Evolutionary conservation across 1,140 invertebrate genomes (phyloP).

Genomic region (Trichonephila clavipes): DNA sequence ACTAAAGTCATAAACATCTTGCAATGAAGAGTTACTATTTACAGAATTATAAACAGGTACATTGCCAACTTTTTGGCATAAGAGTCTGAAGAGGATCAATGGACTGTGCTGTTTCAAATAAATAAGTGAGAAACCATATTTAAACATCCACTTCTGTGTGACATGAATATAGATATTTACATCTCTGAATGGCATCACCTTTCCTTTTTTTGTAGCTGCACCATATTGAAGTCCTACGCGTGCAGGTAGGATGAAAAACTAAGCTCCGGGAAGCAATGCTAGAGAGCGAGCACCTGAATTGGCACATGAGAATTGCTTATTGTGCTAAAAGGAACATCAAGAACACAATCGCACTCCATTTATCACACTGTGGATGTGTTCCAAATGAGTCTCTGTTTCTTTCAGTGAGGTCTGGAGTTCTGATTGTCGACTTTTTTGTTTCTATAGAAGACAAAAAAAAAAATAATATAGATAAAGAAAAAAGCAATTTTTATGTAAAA

Average conservation of each 20-base stretch:
- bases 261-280: conserved; percentile 74
- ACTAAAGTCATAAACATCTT: conserved; percentile 39
- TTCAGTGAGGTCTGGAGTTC: conserved; percentile 63
- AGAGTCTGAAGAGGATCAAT: conserved; percentile 62
- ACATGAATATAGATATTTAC: conserved; percentile 47
- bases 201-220: conserved; percentile 57
- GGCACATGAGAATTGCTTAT: conserved; percentile 54
- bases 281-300: conserved; percentile 67
- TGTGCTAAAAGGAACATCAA: conserved; percentile 67
- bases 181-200: conserved; percentile 55
- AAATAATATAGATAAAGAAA: too few species aligned
- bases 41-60: conserved; percentile 61
- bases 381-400: conserved; percentile 28
- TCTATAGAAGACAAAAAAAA: conserved; percentile 13
- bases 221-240: conserved; percentile 3
- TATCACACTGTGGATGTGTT: conserved; percentile 53
- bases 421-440: conserved; percentile 76
- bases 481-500: too few species aligned
- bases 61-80: not conserved
- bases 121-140: conserved; percentile 61
- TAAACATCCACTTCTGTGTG: conserved; percentile 1
- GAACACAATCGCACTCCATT: conserved; percentile 69
- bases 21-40: conserved; percentile 41
- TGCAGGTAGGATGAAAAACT: conserved; percentile 21
- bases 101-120: conserved; percentile 71